phyloP scores from a whole-genome alignment of 1,140 invertebrate genomes.

The Steinernema khuongi region DNA sequence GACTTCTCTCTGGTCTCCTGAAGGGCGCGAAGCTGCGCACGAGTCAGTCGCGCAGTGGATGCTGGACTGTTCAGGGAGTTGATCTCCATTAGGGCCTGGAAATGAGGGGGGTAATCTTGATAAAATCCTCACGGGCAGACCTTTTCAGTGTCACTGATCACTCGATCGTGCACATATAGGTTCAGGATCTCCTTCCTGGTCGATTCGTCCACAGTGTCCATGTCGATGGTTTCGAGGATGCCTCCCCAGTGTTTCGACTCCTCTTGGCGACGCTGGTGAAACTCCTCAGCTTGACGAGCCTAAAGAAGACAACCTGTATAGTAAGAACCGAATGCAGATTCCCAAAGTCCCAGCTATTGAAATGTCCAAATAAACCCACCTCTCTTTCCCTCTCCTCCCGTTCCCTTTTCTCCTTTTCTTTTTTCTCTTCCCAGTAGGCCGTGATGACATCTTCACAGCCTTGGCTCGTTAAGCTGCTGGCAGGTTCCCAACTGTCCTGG shows the following conservation, averaged over 20 bases:
- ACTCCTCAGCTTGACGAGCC: too few species aligned
- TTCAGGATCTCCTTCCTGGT: neutral
- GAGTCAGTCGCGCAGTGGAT: neutral
- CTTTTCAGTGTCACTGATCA: neutral
- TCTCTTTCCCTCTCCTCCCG: neutral
- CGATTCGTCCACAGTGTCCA: neutral
- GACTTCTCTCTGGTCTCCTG: neutral
- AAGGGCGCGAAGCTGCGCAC: neutral
- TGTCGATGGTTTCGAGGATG: neutral
- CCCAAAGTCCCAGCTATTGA: too few species aligned
- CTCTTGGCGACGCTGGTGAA: too few species aligned
- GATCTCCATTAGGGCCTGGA: neutral
- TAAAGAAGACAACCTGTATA: too few species aligned
- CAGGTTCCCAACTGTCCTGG: slow-evolving; percentile 2
- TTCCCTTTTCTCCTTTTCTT: neutral
- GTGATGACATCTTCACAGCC: neutral
- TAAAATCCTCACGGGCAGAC: too few species aligned
- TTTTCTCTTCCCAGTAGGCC: neutral
- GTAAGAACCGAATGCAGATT: too few species aligned
- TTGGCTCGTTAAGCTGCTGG: neutral
- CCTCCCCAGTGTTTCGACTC: neutral
- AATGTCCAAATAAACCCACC: too few species aligned
- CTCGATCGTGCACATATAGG: neutral
- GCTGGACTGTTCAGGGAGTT: neutral
- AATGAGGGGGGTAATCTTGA: too few species aligned